Percentiles rank a stretch among this genome's conserved stretches.
Conservation (phyloP, 2,888 invertebrate genomes). For the Atethmia centrago region DNA sequence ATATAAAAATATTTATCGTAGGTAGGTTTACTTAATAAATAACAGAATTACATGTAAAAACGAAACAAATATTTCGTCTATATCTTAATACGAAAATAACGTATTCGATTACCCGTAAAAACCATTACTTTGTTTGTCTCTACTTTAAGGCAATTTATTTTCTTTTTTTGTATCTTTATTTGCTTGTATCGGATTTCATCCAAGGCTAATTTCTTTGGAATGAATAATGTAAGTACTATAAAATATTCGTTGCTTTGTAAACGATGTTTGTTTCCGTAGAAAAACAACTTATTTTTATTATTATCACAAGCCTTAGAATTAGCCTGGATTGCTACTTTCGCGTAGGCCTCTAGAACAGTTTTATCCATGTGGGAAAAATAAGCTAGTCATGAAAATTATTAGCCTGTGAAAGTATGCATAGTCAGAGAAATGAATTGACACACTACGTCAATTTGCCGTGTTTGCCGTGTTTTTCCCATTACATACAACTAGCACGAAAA, state of each 20-base stretch:
- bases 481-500: too few species aligned
- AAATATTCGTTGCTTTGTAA: conserved; percentile 1
- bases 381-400: background rate
- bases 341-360: background rate
- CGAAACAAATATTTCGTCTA: conserved; percentile 31
- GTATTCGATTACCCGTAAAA: conserved; percentile 59
- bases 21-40: background rate
- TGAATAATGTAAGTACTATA: conserved; percentile 8
- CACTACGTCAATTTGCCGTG: background rate
- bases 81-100: conserved; percentile 54
- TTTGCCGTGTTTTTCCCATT: background rate
- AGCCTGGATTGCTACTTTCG: background rate
- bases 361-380: background rate
- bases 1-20: background rate
- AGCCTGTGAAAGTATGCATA: background rate
- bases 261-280: background rate
- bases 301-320: background rate
- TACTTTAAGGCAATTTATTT: conserved; percentile 49
- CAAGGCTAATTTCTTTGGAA: conserved; percentile 36
- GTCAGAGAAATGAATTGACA: background rate
- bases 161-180: conserved; percentile 53
- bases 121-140: conserved; percentile 52
- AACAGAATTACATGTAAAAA: conserved; percentile 17
- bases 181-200: conserved; percentile 44
- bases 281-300: conserved; percentile 14